Evolutionary conservation across 2,888 invertebrate genomes (phyloP).

Genomic region (Drosophila fulvimacula): DNA sequence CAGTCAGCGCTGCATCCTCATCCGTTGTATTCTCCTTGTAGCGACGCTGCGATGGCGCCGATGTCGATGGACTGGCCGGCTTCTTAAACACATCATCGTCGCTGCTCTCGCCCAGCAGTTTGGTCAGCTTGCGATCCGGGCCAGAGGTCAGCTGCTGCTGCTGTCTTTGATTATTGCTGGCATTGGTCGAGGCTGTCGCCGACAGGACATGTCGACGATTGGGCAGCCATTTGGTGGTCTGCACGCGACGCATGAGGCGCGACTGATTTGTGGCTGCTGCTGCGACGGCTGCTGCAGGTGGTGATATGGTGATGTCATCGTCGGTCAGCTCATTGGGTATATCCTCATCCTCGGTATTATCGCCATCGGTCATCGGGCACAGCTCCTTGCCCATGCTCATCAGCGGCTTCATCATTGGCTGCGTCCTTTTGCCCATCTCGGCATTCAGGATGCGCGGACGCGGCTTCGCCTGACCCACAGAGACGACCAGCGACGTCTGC

Average conservation of each 20-base stretch:
- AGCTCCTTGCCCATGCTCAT: constrained; percentile 79
- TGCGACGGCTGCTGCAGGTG: constrained; percentile 13
- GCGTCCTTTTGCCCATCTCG: constrained; percentile 81
- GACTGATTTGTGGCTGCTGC: constrained; percentile 16
- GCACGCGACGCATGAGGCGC: constrained; percentile 33
- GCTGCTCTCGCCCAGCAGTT: constrained; percentile 48
- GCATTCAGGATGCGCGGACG: constrained; percentile 83
- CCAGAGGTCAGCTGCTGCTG: constrained; percentile 15
- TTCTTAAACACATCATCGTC: constrained; percentile 65
- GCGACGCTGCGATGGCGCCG: constrained; percentile 37
- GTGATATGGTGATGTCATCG: constrained; percentile 45
- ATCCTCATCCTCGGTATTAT: constrained; percentile 68
- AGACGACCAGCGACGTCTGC: constrained; percentile 18
- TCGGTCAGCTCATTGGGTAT: constrained; percentile 54
- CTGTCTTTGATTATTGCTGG: constrained; percentile 41
- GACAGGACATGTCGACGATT: constrained; percentile 53
- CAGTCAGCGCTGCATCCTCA: constrained; percentile 4
- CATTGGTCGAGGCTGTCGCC: constrained; percentile 33
- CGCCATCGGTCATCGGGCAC: constrained; percentile 61
- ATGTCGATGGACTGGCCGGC: constrained; percentile 47
- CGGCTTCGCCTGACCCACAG: constrained; percentile 59
- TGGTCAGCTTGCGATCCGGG: constrained; percentile 51
- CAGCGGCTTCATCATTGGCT: constrained; percentile 80
- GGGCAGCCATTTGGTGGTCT: constrained; percentile 20
- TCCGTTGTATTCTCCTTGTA: constrained; percentile 58